Evolutionary conservation across 2,888 invertebrate species (phyloP), one percentile per base, ranked within the genome.

Genomic region (Hipparchia sbordonii): DNA sequence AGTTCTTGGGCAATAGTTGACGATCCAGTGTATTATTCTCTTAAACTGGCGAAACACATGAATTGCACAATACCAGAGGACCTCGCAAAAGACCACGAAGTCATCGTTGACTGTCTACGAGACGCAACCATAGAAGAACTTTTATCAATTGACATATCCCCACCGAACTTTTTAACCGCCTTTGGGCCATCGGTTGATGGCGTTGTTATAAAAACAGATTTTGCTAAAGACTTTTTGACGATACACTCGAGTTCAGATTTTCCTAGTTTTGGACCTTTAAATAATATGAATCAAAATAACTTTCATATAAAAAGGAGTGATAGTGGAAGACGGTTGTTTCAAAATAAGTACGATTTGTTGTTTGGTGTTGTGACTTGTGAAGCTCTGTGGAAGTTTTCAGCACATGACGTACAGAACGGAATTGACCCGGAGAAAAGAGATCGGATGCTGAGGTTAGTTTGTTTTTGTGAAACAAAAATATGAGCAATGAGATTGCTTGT

Each of bases 141-240:
- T 54, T 94, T 97, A 87, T 95, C 95, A 56, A 95, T 96, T 59
- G 97, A 97, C 88, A 96, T 97, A 84, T 95, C 95, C 78, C 96
- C 97, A 9, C 97, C 97, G 3, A 97, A 97, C 72, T 97, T 97
- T 88, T 91, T 98, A 71, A 97, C 97, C 77, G 96, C 97, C 0
- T 99, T 98, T 84, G 99, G 98, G 7, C 98, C 98, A 12, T 98
- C 98, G 79, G 97, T 98, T 70, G 98, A 98, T 85, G 98, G 98
- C 70, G 98, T 98, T 77, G 98, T 99, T 76, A 98, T 99, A 83
- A 97, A 97, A 88, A 96, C 97, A 12, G 97, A 97, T 87, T 97
- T 97, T 82, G 96, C 97, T 70, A 97, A 97, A 87, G 96, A 97
- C 81, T 95, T 97, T 72, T 91, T 96, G 56, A 96, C 96, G 1